A percentile compares a stretch with the other conserved stretches of the same genome.
Conservation (phyloP, 2,113 vertebrate species). For the Melanerpes aurifrons region DNA sequence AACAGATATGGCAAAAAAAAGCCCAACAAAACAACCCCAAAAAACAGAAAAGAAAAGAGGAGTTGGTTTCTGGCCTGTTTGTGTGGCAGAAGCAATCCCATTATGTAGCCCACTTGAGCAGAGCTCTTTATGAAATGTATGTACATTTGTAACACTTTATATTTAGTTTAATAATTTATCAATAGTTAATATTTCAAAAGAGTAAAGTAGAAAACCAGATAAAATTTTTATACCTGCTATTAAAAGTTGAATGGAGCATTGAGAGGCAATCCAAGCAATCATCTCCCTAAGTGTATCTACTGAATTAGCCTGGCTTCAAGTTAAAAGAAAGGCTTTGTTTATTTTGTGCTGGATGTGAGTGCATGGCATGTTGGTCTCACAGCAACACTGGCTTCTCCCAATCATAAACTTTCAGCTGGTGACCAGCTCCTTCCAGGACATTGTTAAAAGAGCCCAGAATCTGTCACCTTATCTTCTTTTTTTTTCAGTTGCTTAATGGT, state of each 20-base stretch:
- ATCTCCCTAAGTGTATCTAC: background rate
- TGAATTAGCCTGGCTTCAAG: background rate
- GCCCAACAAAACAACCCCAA: too few relatives aligned
- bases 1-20: background rate
- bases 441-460: background rate
- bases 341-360: background rate
- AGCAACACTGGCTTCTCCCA: background rate
- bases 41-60: background rate
- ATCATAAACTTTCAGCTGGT: background rate
- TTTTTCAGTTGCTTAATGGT: background rate
- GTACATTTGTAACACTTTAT: slow-evolving; percentile 77
- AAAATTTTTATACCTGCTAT: slow-evolving; percentile 76
- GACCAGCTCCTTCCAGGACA: background rate
- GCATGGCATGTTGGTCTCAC: background rate
- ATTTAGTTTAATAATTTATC: slow-evolving; percentile 77
- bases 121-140: slow-evolving; percentile 50
- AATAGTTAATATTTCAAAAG: slow-evolving; percentile 79
- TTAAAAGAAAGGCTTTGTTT: background rate
- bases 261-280: slow-evolving; percentile 23
- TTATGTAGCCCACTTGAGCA: background rate
- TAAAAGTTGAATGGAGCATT: slow-evolving; percentile 67
- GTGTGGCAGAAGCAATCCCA: slow-evolving; percentile 5
- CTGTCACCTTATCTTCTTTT: background rate
- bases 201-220: slow-evolving; percentile 77
- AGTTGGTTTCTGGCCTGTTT: background rate